Base-by-base conservation (phyloP, 2,797 vertebrate genomes). In the Loriculus beryllinus region DNA sequence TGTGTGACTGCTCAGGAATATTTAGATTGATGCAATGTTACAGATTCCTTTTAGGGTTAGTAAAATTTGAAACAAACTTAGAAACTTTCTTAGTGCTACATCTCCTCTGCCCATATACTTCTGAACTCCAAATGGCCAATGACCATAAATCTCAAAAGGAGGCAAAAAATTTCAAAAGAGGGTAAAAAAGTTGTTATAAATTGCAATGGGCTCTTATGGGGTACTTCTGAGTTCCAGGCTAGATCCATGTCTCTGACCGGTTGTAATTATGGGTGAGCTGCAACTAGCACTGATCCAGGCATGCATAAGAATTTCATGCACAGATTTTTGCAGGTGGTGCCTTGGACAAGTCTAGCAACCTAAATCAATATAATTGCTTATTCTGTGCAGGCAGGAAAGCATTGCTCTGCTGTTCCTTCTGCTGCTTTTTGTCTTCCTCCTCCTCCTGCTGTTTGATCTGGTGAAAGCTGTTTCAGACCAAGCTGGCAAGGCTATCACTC, bases 401-500 rank as follows among this genome's bases (percentile, higher is more conserved):
- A 12, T 14, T 74, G n/a, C 51, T 91, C 52, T 33, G n/a, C 68
- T 88, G 42, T 70, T 67, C 52, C 67, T 93, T 86, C 60, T 87
- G 43, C 56, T 77, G 57, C 56, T 60, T 85, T 90, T 85, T 71
- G 25, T 76, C 42, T 10, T 88, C 45, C 90, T 82, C 43, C 64
- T 96, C n/a, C 64, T 83, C 9, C 80, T 74, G 81, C 75, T 74
- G 57, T 88, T 95, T 60, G 93, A 90, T 97, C 96, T 96, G 91
- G 59, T 96, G 96, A 91, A 95, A 87, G 92, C 95, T 90, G 93
- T 95, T 96, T 91, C 84, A 91, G 95, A 85, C 90, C 13, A 74
- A 93, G 92, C 88, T 89, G 88, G 92, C 96, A 85, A 91, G 82
- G 84, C 96, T 89, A 95, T 97, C 96, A 71, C 93, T 98, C 97